phyloP scores from a whole-genome alignment of 1,140 invertebrate genomes.

The Trialeurodes vaporariorum region DNA sequence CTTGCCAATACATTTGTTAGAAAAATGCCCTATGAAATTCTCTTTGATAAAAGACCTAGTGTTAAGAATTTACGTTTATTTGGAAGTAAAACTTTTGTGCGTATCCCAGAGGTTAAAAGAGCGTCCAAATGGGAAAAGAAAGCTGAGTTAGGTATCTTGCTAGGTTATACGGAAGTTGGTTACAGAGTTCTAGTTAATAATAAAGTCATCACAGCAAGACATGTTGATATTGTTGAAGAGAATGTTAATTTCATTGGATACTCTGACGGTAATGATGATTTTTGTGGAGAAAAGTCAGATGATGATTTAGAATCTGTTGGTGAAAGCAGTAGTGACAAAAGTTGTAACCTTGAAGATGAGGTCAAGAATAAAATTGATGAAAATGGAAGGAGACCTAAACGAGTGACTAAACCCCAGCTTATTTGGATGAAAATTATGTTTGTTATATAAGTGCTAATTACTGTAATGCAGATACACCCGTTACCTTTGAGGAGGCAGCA shows the following conservation, averaged over 20 bases:
- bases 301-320: neutral
- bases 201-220: slow-evolving; percentile 1
- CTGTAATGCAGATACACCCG: slow-evolving; percentile 9
- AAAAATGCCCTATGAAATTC: slow-evolving; percentile 22
- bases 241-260: neutral
- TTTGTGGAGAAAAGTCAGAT: no score
- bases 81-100: slow-evolving; percentile 23
- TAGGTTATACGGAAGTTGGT: slow-evolving; percentile 27
- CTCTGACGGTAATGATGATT: neutral
- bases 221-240: neutral
- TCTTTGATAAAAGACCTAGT: slow-evolving; percentile 19
- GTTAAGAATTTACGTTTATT: slow-evolving; percentile 27
- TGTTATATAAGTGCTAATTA: neutral
- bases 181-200: slow-evolving; percentile 9
- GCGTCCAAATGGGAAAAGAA: slow-evolving; percentile 28
- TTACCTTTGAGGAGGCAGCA: slow-evolving; percentile 21
- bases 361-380: neutral
- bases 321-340: neutral
- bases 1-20: slow-evolving; percentile 9
- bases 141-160: slow-evolving; percentile 10
- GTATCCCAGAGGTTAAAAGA: slow-evolving; percentile 20
- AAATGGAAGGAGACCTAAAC: neutral
- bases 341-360: neutral
- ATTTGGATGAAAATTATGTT: slow-evolving; percentile 3
- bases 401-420: neutral